Conservation (phyloP, 1,140 invertebrate genomes). For the Pseudomyrmex concolor region DNA sequence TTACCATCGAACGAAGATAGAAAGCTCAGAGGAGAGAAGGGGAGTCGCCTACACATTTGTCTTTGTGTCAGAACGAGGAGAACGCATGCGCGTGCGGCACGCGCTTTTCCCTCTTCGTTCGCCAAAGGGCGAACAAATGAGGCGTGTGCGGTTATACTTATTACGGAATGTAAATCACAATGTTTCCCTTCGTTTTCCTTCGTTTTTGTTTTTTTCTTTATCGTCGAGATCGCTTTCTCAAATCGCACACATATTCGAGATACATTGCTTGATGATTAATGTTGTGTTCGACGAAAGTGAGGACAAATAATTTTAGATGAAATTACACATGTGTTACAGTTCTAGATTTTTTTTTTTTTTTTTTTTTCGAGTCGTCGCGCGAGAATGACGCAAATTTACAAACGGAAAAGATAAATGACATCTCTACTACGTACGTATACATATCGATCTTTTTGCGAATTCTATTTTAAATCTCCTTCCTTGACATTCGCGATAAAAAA, state of each 20-base stretch:
- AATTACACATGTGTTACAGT: background rate
- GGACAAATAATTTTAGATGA: background rate
- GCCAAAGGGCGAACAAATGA: constrained; percentile 38
- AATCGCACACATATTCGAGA: background rate
- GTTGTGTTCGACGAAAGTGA: background rate
- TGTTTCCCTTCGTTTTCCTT: background rate
- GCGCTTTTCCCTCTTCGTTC: constrained; percentile 22
- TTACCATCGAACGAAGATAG: constrained; percentile 12
- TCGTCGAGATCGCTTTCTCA: constrained; percentile 12
- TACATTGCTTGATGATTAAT: background rate
- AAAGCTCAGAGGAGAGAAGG: background rate
- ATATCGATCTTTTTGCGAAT: too few species aligned
- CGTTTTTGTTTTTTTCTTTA: background rate
- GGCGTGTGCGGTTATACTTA: background rate
- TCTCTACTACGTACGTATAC: background rate
- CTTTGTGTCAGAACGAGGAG: constrained; percentile 6
- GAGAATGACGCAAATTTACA: background rate
- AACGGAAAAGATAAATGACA: background rate
- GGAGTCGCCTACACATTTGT: constrained; percentile 36
- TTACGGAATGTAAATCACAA: constrained; percentile 24
- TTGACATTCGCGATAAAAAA: too few species aligned
- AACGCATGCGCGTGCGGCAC: background rate
- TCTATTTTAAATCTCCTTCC: too few species aligned
- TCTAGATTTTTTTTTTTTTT: too few species aligned
- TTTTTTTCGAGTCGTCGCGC: too few species aligned